Percentiles rank a stretch among this genome's conserved stretches.
Conservation (phyloP, 2,888 invertebrate species). For the Abscondita cerata region DNA sequence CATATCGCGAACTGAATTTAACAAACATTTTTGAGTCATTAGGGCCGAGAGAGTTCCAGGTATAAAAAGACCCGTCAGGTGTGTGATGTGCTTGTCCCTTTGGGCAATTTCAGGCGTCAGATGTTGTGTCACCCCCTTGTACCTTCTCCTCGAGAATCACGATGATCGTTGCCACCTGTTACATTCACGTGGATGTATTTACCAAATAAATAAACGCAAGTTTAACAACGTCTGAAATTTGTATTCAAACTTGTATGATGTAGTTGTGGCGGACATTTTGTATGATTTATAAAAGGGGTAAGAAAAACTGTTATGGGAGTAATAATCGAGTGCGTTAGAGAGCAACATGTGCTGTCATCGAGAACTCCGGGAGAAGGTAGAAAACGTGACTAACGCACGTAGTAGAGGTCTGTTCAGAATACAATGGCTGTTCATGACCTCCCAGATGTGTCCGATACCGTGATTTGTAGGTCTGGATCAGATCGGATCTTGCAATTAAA, state of each 20-base stretch:
- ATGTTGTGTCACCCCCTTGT: slow-evolving; percentile 24
- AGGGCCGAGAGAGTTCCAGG: slow-evolving; percentile 30
- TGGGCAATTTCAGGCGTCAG: slow-evolving; percentile 32
- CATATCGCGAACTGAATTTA: slow-evolving; percentile 29
- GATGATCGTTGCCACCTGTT: slow-evolving; percentile 41
- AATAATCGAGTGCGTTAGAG: slow-evolving; percentile 8
- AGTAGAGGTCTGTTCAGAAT: slow-evolving; percentile 35
- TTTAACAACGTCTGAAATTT: too few relatives aligned
- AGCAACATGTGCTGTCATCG: slow-evolving; percentile 26
- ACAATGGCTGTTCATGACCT: slow-evolving; percentile 46
- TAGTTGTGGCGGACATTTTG: too few relatives aligned
- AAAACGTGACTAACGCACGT: slow-evolving; percentile 40
- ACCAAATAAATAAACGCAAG: slow-evolving; percentile 17
- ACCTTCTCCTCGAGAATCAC: slow-evolving; percentile 18
- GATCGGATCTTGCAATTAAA: slow-evolving; percentile 53
- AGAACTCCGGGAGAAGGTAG: slow-evolving; percentile 1
- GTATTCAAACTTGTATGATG: too few relatives aligned
- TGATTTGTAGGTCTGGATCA: slow-evolving; percentile 54
- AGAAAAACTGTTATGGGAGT: background rate
- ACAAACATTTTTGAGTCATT: slow-evolving; percentile 24
- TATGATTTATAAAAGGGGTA: too few relatives aligned
- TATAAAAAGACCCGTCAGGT: slow-evolving; percentile 34
- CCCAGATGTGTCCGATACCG: slow-evolving; percentile 47
- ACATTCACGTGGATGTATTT: slow-evolving; percentile 38
- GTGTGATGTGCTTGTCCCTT: slow-evolving; percentile 33